These are phyloP conservation scores for Gasterosteus aculeatus DNA, from an alignment of 2,113 vertebrate species.

Conservation along the genomic window DNA sequence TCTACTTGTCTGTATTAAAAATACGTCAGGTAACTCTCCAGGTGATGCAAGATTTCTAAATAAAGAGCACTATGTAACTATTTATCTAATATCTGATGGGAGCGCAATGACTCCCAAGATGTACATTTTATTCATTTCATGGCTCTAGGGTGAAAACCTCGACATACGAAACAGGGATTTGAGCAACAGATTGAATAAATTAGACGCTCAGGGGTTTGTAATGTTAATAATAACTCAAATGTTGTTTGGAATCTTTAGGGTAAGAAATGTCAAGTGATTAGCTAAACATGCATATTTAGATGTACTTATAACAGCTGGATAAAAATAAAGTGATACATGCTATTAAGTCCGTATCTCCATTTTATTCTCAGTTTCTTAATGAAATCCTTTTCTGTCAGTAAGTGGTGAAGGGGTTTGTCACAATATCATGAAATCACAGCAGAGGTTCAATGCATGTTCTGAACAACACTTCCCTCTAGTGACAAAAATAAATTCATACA, in stretches of 20 bases:
- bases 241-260: slow-evolving; percentile 2
- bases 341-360: neutral
- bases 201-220: slow-evolving; percentile 41
- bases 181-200: slow-evolving; percentile 37
- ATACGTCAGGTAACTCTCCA: neutral
- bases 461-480: slow-evolving; percentile 75
- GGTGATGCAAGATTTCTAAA: neutral
- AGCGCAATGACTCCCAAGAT: neutral
- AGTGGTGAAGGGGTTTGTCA: slow-evolving; percentile 17
- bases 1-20: neutral
- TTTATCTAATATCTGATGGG: neutral
- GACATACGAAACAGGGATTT: slow-evolving; percentile 24
- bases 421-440: slow-evolving; percentile 34
- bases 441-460: slow-evolving; percentile 42
- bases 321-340: slow-evolving; percentile 32
- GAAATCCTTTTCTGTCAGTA: slow-evolving; percentile 13
- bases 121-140: neutral
- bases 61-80: neutral
- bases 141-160: slow-evolving; percentile 8
- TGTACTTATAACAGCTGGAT: neutral
- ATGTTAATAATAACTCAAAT: slow-evolving; percentile 32
- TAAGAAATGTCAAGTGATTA: neutral
- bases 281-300: neutral
- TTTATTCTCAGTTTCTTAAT: slow-evolving; percentile 31
- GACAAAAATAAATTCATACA: slow-evolving; percentile 38